phyloP scores from a whole-genome alignment of 2,797 vertebrate genomes.

The Oreochromis grahami region DNA sequence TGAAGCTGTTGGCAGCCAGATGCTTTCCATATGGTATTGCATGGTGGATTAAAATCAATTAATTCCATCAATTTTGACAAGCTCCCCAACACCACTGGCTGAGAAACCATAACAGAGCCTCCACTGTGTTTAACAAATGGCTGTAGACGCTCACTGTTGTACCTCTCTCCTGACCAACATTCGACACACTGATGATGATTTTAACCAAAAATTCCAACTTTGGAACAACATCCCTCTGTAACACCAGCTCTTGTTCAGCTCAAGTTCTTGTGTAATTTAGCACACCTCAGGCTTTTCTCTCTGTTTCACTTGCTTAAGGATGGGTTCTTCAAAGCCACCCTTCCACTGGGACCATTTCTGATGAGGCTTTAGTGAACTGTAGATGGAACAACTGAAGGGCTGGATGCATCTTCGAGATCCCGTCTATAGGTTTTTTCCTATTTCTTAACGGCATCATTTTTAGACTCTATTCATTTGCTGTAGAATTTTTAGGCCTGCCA shows the following conservation, averaged over 20 bases:
- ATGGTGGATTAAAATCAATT: neutral
- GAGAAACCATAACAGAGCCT: neutral
- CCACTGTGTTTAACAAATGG: neutral
- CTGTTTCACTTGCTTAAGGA: fast-evolving
- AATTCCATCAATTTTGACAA: neutral
- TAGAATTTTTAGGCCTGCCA: neutral
- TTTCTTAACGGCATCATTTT: neutral
- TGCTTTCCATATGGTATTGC: neutral
- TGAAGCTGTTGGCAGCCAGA: neutral
- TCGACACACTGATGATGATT: neutral
- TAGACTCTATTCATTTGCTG: neutral
- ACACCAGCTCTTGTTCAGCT: neutral
- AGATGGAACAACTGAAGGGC: neutral
- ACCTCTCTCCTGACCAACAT: neutral
- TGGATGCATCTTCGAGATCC: neutral
- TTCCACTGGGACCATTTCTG: neutral
- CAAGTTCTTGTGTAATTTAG: neutral
- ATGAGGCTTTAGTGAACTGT: neutral
- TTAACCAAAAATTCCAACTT: neutral
- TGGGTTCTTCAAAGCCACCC: neutral
- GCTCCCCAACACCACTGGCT: neutral
- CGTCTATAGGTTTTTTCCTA: neutral
- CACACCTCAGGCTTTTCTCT: neutral
- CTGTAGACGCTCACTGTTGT: neutral
- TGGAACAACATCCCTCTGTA: neutral